These are phyloP conservation scores for Recurvirostra avosetta DNA, from an alignment of 2,113 vertebrate genomes.

Conservation along the genomic window DNA sequence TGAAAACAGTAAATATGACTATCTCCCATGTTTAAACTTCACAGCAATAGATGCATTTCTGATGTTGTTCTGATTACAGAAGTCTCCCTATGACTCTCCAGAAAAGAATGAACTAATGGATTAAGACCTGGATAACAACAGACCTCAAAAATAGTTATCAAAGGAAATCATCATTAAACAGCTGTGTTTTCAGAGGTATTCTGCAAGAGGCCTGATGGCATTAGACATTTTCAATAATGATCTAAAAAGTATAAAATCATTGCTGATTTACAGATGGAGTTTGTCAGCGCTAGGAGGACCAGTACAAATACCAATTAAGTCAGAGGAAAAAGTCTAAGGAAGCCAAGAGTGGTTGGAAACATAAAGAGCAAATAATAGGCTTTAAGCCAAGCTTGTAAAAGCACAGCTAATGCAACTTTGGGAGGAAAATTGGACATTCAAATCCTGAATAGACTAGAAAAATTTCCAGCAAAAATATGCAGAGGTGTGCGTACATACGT, in stretches of 20 bases:
- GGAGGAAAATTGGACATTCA: slow-evolving; percentile 36
- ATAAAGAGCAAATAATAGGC: slow-evolving; percentile 54
- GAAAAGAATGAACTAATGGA: background rate
- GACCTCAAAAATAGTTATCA: slow-evolving; percentile 23
- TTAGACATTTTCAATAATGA: slow-evolving; percentile 14
- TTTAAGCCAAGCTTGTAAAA: slow-evolving; percentile 46
- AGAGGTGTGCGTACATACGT: background rate
- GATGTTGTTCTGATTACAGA: background rate
- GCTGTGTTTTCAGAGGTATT: slow-evolving; percentile 45
- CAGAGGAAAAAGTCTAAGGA: slow-evolving; percentile 53
- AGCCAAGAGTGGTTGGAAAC: slow-evolving; percentile 55
- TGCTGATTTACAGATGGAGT: slow-evolving; percentile 50
- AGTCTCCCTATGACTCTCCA: background rate
- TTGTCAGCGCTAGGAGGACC: slow-evolving; percentile 29
- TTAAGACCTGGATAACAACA: slow-evolving; percentile 7
- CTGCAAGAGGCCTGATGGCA: slow-evolving; percentile 2
- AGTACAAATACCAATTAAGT: slow-evolving; percentile 57
- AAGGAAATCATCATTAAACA: slow-evolving; percentile 12
- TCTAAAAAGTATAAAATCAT: slow-evolving; percentile 23
- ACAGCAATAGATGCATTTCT: background rate
- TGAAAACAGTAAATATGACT: background rate
- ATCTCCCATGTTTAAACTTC: background rate
- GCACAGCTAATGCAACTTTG: slow-evolving; percentile 7
- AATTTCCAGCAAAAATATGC: background rate
- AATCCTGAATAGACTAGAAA: background rate